Conservation (phyloP, 1,140 invertebrate species). For the Drosophila kurseongensis region DNA sequence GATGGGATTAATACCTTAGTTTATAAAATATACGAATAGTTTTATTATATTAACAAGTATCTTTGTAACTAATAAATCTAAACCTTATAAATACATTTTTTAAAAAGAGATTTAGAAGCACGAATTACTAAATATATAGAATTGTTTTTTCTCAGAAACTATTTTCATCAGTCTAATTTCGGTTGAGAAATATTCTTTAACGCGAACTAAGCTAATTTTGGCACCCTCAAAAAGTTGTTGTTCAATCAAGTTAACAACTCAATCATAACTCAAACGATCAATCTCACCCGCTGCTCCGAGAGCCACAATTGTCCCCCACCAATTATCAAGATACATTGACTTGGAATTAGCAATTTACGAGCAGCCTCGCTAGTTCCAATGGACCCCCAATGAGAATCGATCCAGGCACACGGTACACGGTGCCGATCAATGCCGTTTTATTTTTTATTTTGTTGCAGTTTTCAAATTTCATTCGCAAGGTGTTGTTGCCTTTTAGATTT, state of each 20-base stretch:
- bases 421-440: conserved; percentile 49
- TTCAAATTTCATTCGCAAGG: conserved; percentile 28
- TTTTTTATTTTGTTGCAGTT: conserved; percentile 37
- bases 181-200: neutral
- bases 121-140: too few relatives aligned
- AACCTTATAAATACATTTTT: too few relatives aligned
- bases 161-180: neutral
- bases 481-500: conserved; percentile 28
- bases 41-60: too few relatives aligned
- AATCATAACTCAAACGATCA: conserved; percentile 40
- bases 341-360: conserved; percentile 45
- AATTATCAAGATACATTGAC: conserved; percentile 11
- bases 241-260: conserved; percentile 30
- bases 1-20: too few relatives aligned
- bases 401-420: conserved; percentile 37
- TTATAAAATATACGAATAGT: too few relatives aligned
- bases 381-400: conserved; percentile 49
- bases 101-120: too few relatives aligned
- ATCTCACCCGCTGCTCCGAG: conserved; percentile 17
- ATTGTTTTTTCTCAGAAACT: neutral
- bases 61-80: too few relatives aligned
- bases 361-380: conserved; percentile 44
- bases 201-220: conserved; percentile 12
- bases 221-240: conserved; percentile 18
- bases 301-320: conserved; percentile 20